Conservation (phyloP, 2,888 invertebrate species). For the Monopis laevigella region DNA sequence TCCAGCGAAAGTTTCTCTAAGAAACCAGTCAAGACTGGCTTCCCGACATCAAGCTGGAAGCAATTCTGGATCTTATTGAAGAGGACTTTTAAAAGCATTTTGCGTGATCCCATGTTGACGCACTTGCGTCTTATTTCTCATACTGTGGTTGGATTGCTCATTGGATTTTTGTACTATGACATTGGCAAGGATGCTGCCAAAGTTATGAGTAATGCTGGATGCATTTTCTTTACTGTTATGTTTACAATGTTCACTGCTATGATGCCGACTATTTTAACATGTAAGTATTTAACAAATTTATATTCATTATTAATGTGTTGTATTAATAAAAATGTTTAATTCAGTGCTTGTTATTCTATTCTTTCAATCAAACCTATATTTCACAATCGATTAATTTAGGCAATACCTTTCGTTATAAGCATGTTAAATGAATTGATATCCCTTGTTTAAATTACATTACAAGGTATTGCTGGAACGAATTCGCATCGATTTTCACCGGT, state of each 20-base stretch:
- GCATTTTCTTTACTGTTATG: constrained; percentile 94
- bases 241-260: constrained; percentile 98
- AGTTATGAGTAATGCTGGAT: constrained; percentile 94
- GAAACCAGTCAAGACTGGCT: constrained; percentile 73
- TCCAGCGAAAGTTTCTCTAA: constrained; percentile 78
- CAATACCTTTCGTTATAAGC: no score
- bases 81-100: constrained; percentile 82
- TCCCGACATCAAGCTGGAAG: constrained; percentile 82
- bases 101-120: constrained; percentile 89
- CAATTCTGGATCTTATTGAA: constrained; percentile 91
- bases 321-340: no score
- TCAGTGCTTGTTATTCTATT: no score
- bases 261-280: constrained; percentile 98
- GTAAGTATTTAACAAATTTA: no score
- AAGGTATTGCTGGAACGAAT: no score
- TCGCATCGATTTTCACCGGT: no score
- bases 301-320: no score
- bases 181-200: constrained; percentile 94
- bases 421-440: no score
- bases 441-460: no score
- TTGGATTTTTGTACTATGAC: constrained; percentile 92
- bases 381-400: no score
- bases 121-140: constrained; percentile 88
- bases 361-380: no score
- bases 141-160: constrained; percentile 88